Percentiles rank a stretch among this genome's conserved stretches.
Conservation (phyloP, 2,888 invertebrate species). For the Eilema sororculum region DNA sequence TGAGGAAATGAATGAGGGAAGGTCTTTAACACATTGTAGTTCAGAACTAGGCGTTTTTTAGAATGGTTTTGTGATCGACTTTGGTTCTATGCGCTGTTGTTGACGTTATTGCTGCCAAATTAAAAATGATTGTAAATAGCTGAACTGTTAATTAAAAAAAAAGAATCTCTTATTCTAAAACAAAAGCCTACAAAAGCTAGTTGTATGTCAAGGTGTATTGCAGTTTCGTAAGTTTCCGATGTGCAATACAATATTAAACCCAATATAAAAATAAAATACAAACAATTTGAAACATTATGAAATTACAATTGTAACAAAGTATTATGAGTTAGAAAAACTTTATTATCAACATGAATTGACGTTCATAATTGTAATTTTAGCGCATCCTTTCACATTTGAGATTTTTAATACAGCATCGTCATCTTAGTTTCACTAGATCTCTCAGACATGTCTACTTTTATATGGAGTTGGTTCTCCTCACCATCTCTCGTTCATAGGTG, state of each 20-base stretch:
- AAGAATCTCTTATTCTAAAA: background rate
- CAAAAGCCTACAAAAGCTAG: background rate
- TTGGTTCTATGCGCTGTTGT: background rate
- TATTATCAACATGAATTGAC: background rate
- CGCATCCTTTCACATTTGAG: background rate
- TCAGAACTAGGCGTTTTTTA: background rate
- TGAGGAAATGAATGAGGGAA: background rate
- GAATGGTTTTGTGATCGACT: background rate
- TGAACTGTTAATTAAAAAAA: too few species aligned
- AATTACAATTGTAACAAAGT: background rate
- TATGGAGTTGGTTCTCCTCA: background rate
- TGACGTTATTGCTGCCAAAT: background rate
- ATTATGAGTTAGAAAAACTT: background rate
- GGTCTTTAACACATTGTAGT: background rate
- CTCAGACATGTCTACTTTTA: background rate
- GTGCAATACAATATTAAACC: background rate
- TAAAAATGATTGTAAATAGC: background rate
- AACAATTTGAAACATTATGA: background rate
- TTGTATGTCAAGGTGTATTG: background rate
- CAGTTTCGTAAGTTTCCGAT: background rate
- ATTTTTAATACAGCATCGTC: background rate
- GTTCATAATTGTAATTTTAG: background rate
- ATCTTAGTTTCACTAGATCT: background rate
- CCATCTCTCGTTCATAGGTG: background rate
- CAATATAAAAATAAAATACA: background rate